phyloP scores from a whole-genome alignment of 2,888 invertebrate genomes.

The Dryadula phaetusa region DNA sequence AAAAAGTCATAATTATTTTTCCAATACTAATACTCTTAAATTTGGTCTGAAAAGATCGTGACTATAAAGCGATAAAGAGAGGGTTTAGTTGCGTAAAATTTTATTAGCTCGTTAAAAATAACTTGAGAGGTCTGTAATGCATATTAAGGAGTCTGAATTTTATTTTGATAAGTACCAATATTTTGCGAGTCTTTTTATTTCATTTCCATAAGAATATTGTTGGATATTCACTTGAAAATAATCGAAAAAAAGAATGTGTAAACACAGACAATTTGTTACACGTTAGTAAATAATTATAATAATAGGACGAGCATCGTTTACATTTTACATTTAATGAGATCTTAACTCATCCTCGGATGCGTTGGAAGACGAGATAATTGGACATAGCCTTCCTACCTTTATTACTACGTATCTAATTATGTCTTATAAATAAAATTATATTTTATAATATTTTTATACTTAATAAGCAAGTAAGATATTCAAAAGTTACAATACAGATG shows the following conservation, averaged over 20 bases:
- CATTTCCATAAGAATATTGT: not conserved
- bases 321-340: conserved; percentile 43
- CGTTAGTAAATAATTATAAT: conserved; percentile 1
- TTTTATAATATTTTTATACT: not conserved
- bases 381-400: conserved; percentile 28
- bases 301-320: conserved; percentile 4
- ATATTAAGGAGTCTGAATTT: not conserved
- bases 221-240: not conserved
- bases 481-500: conserved; percentile 14
- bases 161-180: conserved; percentile 1
- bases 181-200: not conserved
- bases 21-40: not conserved
- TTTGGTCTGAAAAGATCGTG: not conserved
- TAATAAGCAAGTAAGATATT: conserved; percentile 6
- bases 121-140: conserved; percentile 7
- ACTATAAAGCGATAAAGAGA: conserved; percentile 8
- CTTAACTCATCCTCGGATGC: conserved; percentile 35
- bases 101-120: conserved; percentile 11
- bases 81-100: conserved; percentile 19
- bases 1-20: not conserved
- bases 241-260: not conserved
- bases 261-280: not conserved
- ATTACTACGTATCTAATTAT: not conserved
- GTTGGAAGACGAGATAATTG: conserved; percentile 48
- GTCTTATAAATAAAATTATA: conserved; percentile 3